Base-by-base conservation (phyloP, 2,888 invertebrate genomes). In the Calephelis perditalis region DNA sequence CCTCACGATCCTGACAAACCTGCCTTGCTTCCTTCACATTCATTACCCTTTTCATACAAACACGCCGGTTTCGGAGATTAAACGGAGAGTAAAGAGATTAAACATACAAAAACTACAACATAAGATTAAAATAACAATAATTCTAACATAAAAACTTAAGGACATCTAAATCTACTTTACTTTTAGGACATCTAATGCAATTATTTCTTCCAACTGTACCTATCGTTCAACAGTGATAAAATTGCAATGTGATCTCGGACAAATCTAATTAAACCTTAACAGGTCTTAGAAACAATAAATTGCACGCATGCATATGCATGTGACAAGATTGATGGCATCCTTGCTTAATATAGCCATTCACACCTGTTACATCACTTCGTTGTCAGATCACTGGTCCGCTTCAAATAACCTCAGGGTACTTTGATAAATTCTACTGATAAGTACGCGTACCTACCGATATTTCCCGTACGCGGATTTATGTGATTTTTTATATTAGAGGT, bases 301-400 rank as follows among this genome's bases (percentile, higher is more conserved):
- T 64, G 69, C 62, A 62, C 12, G 61, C 67, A 74, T 76, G 68
- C 71, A 72, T 73, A 76, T 74, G 67, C 71, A 74, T 72, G 66
- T 64, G 74, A 73, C 76, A 73, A 75, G 79, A 83, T 82, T 78
- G 81, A 85, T 86, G 73, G 74, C 68, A 63, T 63, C 67, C 68
- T 64, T 64, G 74, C 79, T 82, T 73, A 85, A 83, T 80, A 78
- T 73, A 82, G 79, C 81, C 81, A 84, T 85, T 86, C 84, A 82
- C 85, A 84, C 84, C 79, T 83, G 80, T 78, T 79, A 76, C 67
- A 72, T 67, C 71, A 71, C 72, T 75, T 46, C n/a, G n/a, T n/a
- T n/a, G 45, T 46, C n/a, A 46, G 6, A 46, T 46, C 45, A 46
- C 45, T 46, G 7, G 45, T n/a, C 1, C 5, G 7, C 7, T 46